Base-by-base conservation (phyloP, 1,140 invertebrate genomes). In the Brachionus plicatilis region DNA sequence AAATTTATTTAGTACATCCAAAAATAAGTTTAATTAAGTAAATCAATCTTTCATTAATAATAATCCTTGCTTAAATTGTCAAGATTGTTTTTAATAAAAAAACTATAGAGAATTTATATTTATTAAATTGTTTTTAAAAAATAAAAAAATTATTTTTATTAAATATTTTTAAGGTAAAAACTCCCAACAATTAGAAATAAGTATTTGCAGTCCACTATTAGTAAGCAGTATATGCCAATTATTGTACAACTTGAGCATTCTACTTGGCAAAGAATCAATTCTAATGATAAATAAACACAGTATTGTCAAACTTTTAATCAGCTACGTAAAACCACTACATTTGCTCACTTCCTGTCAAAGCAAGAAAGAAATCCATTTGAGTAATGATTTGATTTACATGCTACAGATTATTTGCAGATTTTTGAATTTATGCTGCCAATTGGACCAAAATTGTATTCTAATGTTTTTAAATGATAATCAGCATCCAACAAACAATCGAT, bases 271-370 rank as follows among this genome's bases (percentile, higher is more conserved):
- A 65, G 65, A 68, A 27, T 33, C 53, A 27, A 65, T 65, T 20
- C 24, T 29, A 33, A n/a, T 82, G n/a, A 20, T 82, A 33, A 68
- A 60, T 27, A 82, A 65, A 6, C 17, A 82, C 56, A 65, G 79
- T n/a, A 68, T 82, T 65, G 7, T 65, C 20, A 68, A 65, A 65
- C 53, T 82, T 17, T 47, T 82, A 20, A 27, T 68, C n/a, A 82
- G 79, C 41, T 82, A 82, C 2, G 79, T 82, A 33, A 82, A 82
- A 47, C 79, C 79, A 11, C n/a, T 76, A 8, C 41, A 76, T 50
- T 50, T 76, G 14, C 33, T 76, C 24, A 53, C 41, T n/a, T 76
- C 72, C 11, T 50, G 43, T 76, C 43, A 45, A 12, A 17, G 17
- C 17, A 43, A 20, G 20, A 72, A 72, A 72, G 33, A 43, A 43